Evolutionary conservation across 2,113 vertebrate species (phyloP).

Genomic region (Entosphenus tridentatus): DNA sequence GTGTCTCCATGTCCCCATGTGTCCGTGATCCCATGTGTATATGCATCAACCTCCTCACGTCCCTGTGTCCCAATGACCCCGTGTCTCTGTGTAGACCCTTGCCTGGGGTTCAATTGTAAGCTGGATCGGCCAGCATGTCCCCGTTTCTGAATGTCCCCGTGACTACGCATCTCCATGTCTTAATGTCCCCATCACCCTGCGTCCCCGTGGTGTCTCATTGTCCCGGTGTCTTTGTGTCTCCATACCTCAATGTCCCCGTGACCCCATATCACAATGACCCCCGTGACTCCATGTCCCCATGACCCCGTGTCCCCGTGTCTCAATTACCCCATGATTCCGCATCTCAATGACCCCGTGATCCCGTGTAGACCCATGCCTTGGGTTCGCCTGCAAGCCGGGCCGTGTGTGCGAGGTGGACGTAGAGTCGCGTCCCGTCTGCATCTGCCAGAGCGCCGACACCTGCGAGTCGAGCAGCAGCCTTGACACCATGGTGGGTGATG

Average conservation of each 20-base stretch:
- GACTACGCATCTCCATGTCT: too few species aligned
- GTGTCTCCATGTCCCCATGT: background rate
- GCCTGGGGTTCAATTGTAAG: background rate
- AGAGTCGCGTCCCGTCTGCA: background rate
- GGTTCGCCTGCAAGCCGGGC: background rate
- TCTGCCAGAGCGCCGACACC: conserved; percentile 1
- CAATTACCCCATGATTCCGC: background rate
- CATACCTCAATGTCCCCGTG: too few species aligned
- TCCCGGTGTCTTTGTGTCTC: too few species aligned
- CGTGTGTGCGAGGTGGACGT: conserved; percentile 1
- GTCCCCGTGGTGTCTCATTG: too few species aligned
- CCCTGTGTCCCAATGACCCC: background rate
- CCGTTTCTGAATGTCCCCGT: too few species aligned
- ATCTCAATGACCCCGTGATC: background rate
- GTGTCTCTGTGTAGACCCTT: background rate
- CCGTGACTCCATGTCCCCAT: background rate
- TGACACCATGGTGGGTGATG: background rate
- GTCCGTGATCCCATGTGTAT: background rate
- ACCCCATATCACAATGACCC: background rate
- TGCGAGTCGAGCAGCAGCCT: background rate
- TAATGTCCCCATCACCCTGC: too few species aligned
- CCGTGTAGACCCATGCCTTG: background rate
- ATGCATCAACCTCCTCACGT: too few species aligned
- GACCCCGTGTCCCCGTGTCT: background rate
- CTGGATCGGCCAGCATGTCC: background rate